Conservation (phyloP, 2,797 vertebrate genomes). For the Myripristis murdjan region DNA sequence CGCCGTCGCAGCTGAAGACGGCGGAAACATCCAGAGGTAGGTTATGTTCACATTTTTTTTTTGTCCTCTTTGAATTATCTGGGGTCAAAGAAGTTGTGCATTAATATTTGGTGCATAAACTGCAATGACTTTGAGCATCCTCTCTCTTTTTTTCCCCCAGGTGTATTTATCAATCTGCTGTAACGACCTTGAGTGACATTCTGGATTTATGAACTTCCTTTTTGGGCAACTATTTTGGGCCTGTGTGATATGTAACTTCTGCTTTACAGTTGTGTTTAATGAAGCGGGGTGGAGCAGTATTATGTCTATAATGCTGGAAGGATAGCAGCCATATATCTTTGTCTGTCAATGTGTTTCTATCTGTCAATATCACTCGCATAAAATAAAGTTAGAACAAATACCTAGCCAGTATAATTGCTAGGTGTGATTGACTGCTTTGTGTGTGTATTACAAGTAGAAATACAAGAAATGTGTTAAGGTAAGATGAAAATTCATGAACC, state of each 20-base stretch:
- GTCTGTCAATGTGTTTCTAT: background rate
- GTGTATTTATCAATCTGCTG: slow-evolving; percentile 88
- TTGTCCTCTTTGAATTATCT: background rate
- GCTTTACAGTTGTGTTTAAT: slow-evolving; percentile 10
- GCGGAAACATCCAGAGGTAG: slow-evolving; percentile 86
- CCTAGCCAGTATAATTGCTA: background rate
- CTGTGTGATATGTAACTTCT: background rate
- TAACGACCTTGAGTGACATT: slow-evolving; percentile 88
- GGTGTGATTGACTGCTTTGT: background rate
- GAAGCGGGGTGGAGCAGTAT: background rate
- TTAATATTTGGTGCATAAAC: background rate
- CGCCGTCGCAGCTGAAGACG: slow-evolving; percentile 76
- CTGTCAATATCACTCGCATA: background rate
- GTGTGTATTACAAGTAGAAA: no score
- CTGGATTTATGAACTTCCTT: slow-evolving; percentile 77
- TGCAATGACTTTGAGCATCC: background rate
- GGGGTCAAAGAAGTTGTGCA: background rate
- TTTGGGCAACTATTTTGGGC: background rate
- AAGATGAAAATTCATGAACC: background rate
- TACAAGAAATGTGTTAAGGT: no score
- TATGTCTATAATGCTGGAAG: background rate
- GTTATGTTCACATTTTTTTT: background rate
- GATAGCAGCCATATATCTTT: background rate
- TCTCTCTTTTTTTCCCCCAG: slow-evolving; percentile 82
- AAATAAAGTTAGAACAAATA: background rate